Conservation (phyloP, 2,797 vertebrate species). For the Pyrocephalus nanus region DNA sequence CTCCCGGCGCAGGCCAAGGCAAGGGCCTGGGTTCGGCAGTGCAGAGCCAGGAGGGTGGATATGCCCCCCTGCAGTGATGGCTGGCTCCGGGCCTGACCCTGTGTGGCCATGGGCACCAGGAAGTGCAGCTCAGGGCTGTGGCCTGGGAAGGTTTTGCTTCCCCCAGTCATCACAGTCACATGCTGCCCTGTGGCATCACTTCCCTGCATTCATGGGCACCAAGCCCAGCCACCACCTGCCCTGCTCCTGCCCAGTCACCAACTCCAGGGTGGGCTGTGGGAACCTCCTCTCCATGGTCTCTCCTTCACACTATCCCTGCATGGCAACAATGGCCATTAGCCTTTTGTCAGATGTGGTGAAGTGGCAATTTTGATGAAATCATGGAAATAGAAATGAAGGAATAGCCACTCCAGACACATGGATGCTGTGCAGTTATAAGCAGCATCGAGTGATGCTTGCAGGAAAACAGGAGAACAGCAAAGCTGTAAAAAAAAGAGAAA, state of each 20-base stretch:
- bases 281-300: rapidly evolving
- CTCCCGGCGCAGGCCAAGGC: background rate
- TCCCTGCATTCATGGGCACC: rapidly evolving
- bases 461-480: background rate
- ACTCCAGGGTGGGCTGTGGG: rapidly evolving
- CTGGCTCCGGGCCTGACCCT: background rate
- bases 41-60: background rate
- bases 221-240: rapidly evolving
- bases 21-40: background rate
- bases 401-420: background rate
- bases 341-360: background rate
- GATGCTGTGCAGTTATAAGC: background rate
- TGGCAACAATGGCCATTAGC: background rate
- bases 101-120: rapidly evolving
- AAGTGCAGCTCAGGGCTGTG: background rate
- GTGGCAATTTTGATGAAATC: background rate
- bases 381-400: background rate
- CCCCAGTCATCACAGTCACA: rapidly evolving
- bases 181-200: background rate
- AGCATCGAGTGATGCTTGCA: background rate
- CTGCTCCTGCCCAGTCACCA: rapidly evolving
- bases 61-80: rapidly evolving
- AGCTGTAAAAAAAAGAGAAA: background rate
- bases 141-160: background rate
- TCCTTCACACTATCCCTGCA: rapidly evolving